These are phyloP conservation scores for Oxyruncus cristatus DNA, from an alignment of 2,113 vertebrate genomes.

Conservation along the genomic window DNA sequence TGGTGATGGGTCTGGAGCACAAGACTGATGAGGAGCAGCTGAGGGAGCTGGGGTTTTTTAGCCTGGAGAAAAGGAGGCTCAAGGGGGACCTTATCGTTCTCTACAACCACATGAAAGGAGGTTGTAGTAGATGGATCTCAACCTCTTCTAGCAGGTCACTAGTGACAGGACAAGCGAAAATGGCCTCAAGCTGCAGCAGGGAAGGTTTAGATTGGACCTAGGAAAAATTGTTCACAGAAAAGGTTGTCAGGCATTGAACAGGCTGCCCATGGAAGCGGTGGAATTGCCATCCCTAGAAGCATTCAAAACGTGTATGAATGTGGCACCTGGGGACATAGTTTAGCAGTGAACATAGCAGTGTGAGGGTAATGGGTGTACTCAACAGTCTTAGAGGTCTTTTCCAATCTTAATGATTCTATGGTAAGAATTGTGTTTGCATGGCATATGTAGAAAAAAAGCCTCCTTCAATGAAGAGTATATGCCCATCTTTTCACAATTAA, in stretches of 20 bases:
- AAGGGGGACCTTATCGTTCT: accelerated
- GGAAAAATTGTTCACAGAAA: not conserved
- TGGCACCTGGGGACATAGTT: too few species aligned
- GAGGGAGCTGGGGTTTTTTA: not conserved
- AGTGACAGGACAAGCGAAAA: not conserved
- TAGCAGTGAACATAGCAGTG: accelerated
- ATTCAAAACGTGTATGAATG: not conserved
- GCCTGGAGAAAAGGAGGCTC: not conserved
- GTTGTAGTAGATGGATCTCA: too few species aligned
- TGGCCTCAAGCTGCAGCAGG: not conserved
- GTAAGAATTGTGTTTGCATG: not conserved
- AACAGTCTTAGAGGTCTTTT: accelerated
- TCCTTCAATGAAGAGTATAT: not conserved
- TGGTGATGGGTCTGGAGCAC: not conserved
- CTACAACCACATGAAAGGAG: not conserved
- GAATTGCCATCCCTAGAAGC: not conserved
- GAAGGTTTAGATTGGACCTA: not conserved
- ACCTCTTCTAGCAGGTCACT: not conserved
- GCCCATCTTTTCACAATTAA: not conserved
- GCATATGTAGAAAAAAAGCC: not conserved
- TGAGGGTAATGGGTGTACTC: accelerated
- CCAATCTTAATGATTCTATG: not conserved
- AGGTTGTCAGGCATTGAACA: not conserved
- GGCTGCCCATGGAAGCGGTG: not conserved
- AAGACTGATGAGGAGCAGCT: not conserved